phyloP scores from a whole-genome alignment of 2,797 vertebrate genomes.

The Acridotheres tristis region DNA sequence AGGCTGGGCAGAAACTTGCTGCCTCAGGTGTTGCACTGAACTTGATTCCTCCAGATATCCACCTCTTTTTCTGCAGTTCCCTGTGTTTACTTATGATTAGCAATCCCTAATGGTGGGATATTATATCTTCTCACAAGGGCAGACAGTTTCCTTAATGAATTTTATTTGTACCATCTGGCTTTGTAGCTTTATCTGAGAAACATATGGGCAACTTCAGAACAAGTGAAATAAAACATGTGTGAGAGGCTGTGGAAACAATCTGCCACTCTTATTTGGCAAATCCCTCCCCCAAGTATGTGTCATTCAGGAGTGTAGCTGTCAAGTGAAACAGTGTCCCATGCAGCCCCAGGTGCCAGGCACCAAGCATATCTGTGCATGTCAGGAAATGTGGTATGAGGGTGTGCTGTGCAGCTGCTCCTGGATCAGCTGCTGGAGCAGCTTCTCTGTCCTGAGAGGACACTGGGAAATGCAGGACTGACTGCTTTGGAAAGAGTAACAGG shows the following conservation, averaged over 20 bases:
- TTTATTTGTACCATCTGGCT: constrained; percentile 16
- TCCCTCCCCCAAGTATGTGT: not conserved
- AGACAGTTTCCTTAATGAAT: not conserved
- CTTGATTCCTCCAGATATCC: not conserved
- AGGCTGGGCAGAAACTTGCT: not conserved
- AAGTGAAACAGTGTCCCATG: not conserved
- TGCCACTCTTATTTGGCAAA: not conserved
- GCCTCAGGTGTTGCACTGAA: not conserved
- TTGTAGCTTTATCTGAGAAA: not conserved
- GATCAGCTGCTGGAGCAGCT: not conserved
- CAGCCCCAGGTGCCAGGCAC: no score
- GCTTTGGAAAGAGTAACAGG: not conserved
- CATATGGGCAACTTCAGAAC: not conserved
- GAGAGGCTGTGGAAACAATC: not conserved
- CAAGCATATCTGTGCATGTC: accelerated
- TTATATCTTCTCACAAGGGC: not conserved
- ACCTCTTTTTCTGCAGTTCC: not conserved
- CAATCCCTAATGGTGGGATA: not conserved
- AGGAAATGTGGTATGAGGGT: not conserved
- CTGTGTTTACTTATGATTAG: not conserved
- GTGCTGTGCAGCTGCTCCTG: accelerated
- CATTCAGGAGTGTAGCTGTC: not conserved
- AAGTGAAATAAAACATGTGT: not conserved
- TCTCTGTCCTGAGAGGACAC: not conserved
- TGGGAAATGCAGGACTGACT: not conserved